Evolutionary conservation across 2,888 invertebrate genomes (phyloP).

Genomic region (Eristalinus aeneus): DNA sequence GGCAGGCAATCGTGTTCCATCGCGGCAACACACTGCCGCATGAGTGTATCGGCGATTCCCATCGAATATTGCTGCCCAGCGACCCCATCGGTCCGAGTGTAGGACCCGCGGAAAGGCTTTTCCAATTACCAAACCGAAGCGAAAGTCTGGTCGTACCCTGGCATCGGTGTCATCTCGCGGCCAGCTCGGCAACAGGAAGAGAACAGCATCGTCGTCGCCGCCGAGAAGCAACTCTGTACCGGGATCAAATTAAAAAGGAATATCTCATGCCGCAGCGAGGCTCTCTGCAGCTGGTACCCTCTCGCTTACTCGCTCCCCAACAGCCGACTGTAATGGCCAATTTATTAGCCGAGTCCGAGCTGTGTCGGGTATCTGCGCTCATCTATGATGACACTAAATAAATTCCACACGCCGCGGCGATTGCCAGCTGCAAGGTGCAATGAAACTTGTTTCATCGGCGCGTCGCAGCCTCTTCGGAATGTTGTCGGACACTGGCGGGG

Average conservation of each 20-base stretch:
- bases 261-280: constrained; percentile 64
- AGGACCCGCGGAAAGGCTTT: constrained; percentile 42
- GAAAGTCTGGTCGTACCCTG: neutral
- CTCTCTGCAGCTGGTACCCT: constrained; percentile 1
- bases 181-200: constrained; percentile 53
- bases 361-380: constrained; percentile 49
- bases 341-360: constrained; percentile 48
- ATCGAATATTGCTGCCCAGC: neutral
- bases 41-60: neutral
- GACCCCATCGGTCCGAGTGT: constrained; percentile 41
- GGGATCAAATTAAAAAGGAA: constrained; percentile 69
- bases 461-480: no score
- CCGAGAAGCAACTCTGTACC: constrained; percentile 16
- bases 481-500: constrained; percentile 9
- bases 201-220: constrained; percentile 37
- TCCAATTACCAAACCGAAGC: constrained; percentile 48
- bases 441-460: constrained; percentile 56
- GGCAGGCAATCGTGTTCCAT: constrained; percentile 9
- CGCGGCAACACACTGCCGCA: constrained; percentile 22
- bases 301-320: constrained; percentile 15
- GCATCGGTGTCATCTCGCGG: constrained; percentile 5
- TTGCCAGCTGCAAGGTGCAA: constrained; percentile 57
- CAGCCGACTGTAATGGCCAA: constrained; percentile 67
- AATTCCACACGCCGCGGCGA: constrained; percentile 55
- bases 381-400: constrained; percentile 70